Evolutionary conservation across 2,797 vertebrate species (phyloP).

Genomic region (Babyrousa celebensis): DNA sequence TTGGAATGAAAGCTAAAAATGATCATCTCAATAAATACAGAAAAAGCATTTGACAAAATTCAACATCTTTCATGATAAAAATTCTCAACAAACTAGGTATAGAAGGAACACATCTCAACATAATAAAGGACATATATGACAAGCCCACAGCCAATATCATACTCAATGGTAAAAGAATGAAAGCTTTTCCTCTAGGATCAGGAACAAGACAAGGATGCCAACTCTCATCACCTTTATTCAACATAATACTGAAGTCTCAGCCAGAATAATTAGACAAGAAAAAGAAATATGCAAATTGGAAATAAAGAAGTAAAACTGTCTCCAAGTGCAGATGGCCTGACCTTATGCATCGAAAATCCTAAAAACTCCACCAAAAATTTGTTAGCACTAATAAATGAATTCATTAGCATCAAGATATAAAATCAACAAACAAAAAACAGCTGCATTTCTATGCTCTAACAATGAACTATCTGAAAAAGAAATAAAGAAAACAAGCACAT

Average conservation of each 20-base stretch:
- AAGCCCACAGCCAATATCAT: background rate
- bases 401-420: background rate
- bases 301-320: background rate
- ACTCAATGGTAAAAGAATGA: background rate
- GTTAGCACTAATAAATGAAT: background rate
- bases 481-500: background rate
- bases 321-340: background rate
- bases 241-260: background rate
- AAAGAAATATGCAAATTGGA: background rate
- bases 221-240: background rate
- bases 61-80: background rate
- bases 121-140: background rate
- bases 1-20: background rate
- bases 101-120: background rate
- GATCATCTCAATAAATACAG: background rate
- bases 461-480: background rate
- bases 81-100: background rate
- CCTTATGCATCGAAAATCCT: background rate
- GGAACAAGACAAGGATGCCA: background rate
- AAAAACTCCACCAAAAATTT: background rate
- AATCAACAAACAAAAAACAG: background rate
- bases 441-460: background rate
- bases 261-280: background rate
- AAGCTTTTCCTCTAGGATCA: background rate
- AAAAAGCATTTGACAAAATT: background rate